phyloP scores from a whole-genome alignment of 2,888 invertebrate genomes.

The Spisula subtruncata region DNA sequence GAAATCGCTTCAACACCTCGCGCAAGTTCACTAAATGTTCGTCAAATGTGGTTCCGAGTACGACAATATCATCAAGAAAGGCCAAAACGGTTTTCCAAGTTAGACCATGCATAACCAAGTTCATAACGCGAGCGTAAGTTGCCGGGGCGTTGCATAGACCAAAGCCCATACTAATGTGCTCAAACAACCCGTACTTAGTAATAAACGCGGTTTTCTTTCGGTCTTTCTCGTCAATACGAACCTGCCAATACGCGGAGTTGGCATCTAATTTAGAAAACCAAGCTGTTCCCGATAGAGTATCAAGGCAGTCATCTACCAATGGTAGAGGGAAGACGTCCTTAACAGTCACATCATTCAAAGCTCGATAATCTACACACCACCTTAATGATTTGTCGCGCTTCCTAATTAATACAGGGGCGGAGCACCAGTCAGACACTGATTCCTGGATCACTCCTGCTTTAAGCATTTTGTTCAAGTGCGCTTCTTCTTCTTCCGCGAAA shows the following conservation, averaged over 20 bases:
- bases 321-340: slow-evolving; percentile 24
- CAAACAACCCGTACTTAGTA: slow-evolving; percentile 67
- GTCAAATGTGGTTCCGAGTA: neutral
- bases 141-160: slow-evolving; percentile 69
- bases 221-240: slow-evolving; percentile 54
- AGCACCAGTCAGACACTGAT: neutral
- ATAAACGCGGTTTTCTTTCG: slow-evolving; percentile 70
- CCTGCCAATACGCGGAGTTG: slow-evolving; percentile 19
- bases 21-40: slow-evolving; percentile 24
- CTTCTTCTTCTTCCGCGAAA: slow-evolving; percentile 19
- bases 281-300: neutral
- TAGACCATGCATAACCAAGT: slow-evolving; percentile 56
- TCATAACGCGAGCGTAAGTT: slow-evolving; percentile 58
- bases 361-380: slow-evolving; percentile 22
- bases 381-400: neutral
- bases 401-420: slow-evolving; percentile 5
- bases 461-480: slow-evolving; percentile 15
- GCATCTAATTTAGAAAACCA: neutral
- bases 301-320: neutral
- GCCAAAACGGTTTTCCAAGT: slow-evolving; percentile 27
- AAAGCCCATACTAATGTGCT: slow-evolving; percentile 64
- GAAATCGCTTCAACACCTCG: slow-evolving; percentile 54
- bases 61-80: neutral
- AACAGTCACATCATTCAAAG: neutral
- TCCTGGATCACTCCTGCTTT: slow-evolving; percentile 29